Conservation (phyloP, 2,888 invertebrate genomes). For the Platerodrilus igneus region DNA sequence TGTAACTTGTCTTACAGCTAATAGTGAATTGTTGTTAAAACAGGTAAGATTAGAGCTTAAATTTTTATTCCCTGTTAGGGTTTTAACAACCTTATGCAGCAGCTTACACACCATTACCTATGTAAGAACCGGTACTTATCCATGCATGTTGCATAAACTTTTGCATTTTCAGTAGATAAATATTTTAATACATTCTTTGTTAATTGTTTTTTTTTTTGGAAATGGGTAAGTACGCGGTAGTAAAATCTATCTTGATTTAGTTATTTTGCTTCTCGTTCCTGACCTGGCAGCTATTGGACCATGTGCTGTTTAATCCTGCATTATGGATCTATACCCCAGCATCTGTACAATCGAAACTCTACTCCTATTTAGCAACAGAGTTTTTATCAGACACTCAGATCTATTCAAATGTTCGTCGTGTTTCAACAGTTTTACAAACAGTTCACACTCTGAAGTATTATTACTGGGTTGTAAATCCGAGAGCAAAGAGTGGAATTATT, state of each 20-base stretch:
- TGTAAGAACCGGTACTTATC: slow-evolving; percentile 44
- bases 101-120: slow-evolving; percentile 17
- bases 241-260: slow-evolving; percentile 65
- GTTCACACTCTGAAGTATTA: slow-evolving; percentile 98
- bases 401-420: slow-evolving; percentile 92
- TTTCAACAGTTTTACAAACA: slow-evolving; percentile 95
- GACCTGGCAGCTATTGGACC: slow-evolving; percentile 96
- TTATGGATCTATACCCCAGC: slow-evolving; percentile 98
- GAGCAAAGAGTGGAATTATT: slow-evolving; percentile 89
- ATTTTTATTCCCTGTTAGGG: slow-evolving; percentile 5
- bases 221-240: slow-evolving; percentile 54
- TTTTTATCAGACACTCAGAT: slow-evolving; percentile 97
- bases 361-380: slow-evolving; percentile 98
- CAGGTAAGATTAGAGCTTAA: slow-evolving; percentile 62
- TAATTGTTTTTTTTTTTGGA: slow-evolving; percentile 14
- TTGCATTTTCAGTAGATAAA: slow-evolving; percentile 27
- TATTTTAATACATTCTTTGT: slow-evolving; percentile 24
- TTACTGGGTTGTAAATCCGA: slow-evolving; percentile 97
- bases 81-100: slow-evolving; percentile 13
- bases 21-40: slow-evolving; percentile 85
- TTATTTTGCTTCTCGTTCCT: slow-evolving; percentile 87
- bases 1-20: slow-evolving; percentile 87
- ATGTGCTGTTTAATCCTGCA: slow-evolving; percentile 98
- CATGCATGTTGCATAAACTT: slow-evolving; percentile 40
- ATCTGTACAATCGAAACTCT: slow-evolving; percentile 89